A percentile compares a stretch with the other conserved stretches of the same genome.
Conservation (phyloP, 1,140 invertebrate species). For the Macrotrachela quadricornifera region DNA sequence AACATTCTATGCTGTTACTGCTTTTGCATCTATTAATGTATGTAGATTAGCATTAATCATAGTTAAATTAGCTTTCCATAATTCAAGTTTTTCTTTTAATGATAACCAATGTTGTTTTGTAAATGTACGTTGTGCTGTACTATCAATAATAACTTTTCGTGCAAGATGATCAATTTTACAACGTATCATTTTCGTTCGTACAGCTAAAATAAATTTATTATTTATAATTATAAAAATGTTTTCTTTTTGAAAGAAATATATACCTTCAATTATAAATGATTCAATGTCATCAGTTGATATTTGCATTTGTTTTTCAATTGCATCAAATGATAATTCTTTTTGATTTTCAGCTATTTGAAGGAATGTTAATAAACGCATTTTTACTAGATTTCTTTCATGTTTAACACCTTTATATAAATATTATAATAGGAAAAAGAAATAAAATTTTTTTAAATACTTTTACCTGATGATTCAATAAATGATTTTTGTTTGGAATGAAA, state of each 20-base stretch:
- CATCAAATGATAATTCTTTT: conserved; percentile 67
- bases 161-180: conserved; percentile 76
- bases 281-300: conserved; percentile 68
- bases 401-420: conserved; percentile 43
- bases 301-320: conserved; percentile 64
- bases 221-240: not conserved
- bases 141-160: conserved; percentile 62
- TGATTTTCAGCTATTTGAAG: conserved; percentile 82
- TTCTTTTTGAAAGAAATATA: too few species aligned
- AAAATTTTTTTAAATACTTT: conserved; percentile 8
- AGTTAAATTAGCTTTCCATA: conserved; percentile 37
- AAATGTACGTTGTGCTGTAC: conserved; percentile 83
- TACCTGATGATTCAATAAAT: conserved; percentile 65
- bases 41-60: not conserved
- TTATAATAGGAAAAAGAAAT: conserved; percentile 9
- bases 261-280: conserved; percentile 82
- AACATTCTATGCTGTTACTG: too few species aligned
- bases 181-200: conserved; percentile 75
- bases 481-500: conserved; percentile 82
- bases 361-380: conserved; percentile 82
- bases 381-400: conserved; percentile 81
- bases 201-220: conserved; percentile 39
- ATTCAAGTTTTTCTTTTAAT: conserved; percentile 53
- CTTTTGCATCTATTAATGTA: too few species aligned
- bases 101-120: conserved; percentile 72